Percentiles rank a stretch among this genome's conserved stretches.
Conservation (phyloP, 2,888 invertebrate species). For the Stenoptilia bipunctidactyla region DNA sequence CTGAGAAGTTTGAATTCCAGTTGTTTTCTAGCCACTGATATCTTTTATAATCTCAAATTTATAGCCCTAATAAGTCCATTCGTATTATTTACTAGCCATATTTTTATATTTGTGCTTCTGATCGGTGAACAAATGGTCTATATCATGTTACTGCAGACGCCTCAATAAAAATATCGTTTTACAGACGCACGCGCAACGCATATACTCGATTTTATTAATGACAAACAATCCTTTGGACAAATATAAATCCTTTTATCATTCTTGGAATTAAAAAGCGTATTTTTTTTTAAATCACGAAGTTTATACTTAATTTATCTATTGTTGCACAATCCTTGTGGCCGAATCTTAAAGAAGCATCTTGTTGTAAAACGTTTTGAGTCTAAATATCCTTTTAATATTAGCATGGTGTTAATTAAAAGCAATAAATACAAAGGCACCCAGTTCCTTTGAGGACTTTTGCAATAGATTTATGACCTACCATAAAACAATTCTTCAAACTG, state of each 20-base stretch:
- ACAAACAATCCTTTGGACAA: background rate
- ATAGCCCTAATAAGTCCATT: too few species aligned
- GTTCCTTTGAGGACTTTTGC: conserved; percentile 25
- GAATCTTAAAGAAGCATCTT: too few species aligned
- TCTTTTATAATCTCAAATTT: too few species aligned
- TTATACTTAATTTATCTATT: too few species aligned
- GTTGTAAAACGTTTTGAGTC: too few species aligned
- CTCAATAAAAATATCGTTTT: conserved; percentile 45
- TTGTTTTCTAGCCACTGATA: too few species aligned
- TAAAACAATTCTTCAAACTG: conserved; percentile 66
- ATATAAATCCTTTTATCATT: too few species aligned
- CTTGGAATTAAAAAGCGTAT: too few species aligned
- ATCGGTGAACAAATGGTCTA: conserved; percentile 21
- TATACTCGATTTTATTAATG: background rate
- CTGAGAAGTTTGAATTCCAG: too few species aligned
- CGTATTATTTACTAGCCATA: conserved; percentile 13
- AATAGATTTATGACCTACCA: conserved; percentile 53
- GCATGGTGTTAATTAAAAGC: conserved; percentile 27
- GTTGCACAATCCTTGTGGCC: too few species aligned
- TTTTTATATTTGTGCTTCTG: conserved; percentile 30
- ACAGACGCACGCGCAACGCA: conserved; percentile 11
- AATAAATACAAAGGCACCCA: conserved; percentile 33
- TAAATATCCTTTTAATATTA: too few species aligned
- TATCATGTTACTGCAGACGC: conserved; percentile 36
- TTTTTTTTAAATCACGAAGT: too few species aligned